phyloP scores from a whole-genome alignment of 2,888 invertebrate genomes.

The Lithosia quadra region DNA sequence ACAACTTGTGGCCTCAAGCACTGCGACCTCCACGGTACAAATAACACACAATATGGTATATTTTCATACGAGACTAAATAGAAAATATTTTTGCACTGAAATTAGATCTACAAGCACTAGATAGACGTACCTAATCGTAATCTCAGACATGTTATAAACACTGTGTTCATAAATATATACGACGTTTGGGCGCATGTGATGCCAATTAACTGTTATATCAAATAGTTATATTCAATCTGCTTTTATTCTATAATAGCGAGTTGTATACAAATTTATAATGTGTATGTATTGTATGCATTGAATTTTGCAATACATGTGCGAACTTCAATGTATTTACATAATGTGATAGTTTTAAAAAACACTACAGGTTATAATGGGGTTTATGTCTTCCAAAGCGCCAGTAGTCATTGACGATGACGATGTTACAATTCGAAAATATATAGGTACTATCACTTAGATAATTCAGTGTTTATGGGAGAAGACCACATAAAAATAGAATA shows the following conservation, averaged over 20 bases:
- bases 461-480: not conserved
- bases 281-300: not conserved
- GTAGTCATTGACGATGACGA: not conserved
- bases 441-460: not conserved
- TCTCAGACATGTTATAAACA: constrained; percentile 28
- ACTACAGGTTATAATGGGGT: not conserved
- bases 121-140: constrained; percentile 35
- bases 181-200: constrained; percentile 14
- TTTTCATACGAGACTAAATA: constrained; percentile 75
- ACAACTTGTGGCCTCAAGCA: constrained; percentile 63
- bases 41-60: constrained; percentile 71
- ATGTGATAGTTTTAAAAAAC: not conserved
- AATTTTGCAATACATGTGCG: not conserved
- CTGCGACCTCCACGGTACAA: constrained; percentile 76
- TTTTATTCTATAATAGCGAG: constrained; percentile 18
- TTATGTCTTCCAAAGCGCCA: constrained; percentile 5
- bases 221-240: constrained; percentile 33
- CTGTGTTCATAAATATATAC: constrained; percentile 40
- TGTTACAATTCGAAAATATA: not conserved
- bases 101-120: constrained; percentile 70
- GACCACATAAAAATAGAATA: not conserved
- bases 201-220: constrained; percentile 24
- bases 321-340: constrained; percentile 4
- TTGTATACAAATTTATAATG: constrained; percentile 5
- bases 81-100: constrained; percentile 81